A percentile compares a stretch with the other conserved stretches of the same genome.
Conservation (phyloP, 2,113 vertebrate genomes). For the Chunga burmeisteri region DNA sequence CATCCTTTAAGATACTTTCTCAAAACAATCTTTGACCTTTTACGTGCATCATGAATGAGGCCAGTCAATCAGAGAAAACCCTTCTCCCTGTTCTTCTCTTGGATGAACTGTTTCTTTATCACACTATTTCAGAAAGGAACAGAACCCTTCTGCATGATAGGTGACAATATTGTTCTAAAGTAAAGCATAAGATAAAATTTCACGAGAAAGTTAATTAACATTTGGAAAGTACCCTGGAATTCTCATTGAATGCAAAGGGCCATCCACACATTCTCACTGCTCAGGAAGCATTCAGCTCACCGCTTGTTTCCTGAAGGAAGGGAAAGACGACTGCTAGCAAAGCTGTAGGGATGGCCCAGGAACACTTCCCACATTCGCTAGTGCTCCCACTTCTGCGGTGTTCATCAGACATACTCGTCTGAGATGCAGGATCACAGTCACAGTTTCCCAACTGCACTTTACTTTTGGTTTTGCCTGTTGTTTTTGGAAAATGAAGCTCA, state of each 20-base stretch:
- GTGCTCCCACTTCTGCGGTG: not conserved
- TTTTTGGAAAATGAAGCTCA: not conserved
- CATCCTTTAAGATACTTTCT: slow-evolving; percentile 58
- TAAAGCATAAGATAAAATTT: not conserved
- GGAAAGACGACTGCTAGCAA: not conserved
- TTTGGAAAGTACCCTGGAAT: not conserved
- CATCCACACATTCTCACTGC: not conserved
- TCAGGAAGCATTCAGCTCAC: not conserved
- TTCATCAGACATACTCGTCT: not conserved
- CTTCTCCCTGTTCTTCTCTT: not conserved
- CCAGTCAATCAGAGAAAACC: slow-evolving; percentile 48
- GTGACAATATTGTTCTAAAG: not conserved
- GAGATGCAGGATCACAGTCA: not conserved
- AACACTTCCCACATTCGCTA: not conserved
- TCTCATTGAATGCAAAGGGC: not conserved
- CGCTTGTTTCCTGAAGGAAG: not conserved
- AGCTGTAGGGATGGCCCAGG: not conserved
- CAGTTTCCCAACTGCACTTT: not conserved
- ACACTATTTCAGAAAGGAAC: not conserved
- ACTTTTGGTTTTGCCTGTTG: not conserved
- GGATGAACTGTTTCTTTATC: not conserved
- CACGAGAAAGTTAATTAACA: not conserved
- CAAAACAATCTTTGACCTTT: slow-evolving; percentile 66
- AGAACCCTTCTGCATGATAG: not conserved
- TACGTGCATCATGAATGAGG: slow-evolving; percentile 50